A percentile compares a stretch with the other conserved stretches of the same genome.
phyloP scores from a whole-genome alignment of 30 jellyfish, hydroid and myxozoan species.

The Cassiopea xamachana region DNA sequence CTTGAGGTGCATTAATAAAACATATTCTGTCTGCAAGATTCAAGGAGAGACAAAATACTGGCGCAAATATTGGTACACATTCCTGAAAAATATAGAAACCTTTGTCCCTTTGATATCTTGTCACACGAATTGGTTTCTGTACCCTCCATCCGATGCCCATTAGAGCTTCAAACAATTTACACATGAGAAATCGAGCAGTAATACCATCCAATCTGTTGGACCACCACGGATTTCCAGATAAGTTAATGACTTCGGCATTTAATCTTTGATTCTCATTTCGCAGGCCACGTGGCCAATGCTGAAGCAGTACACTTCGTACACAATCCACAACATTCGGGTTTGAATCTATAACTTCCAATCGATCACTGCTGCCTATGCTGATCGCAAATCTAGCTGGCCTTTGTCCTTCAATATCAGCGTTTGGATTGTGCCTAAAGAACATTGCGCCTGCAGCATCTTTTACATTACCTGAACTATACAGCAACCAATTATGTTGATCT shows the following conservation, averaged over 20 bases:
- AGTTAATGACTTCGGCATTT: constrained; percentile 65
- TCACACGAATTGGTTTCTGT: constrained; percentile 52
- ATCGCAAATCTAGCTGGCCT: constrained; percentile 48
- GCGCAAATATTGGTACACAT: constrained; percentile 48
- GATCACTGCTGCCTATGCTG: constrained; percentile 52
- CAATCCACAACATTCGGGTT: constrained; percentile 38
- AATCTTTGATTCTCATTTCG: constrained; percentile 55
- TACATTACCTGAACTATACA: constrained; percentile 39
- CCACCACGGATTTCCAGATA: constrained; percentile 88
- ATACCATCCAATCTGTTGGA: constrained; percentile 66
- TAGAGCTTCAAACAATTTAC: constrained; percentile 57
- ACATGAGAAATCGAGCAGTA: constrained; percentile 43
- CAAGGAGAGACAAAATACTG: constrained; percentile 63
- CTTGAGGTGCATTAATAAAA: constrained; percentile 74
- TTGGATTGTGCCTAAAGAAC: constrained; percentile 34
- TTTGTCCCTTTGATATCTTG: constrained; percentile 66
- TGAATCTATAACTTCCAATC: constrained; percentile 62
- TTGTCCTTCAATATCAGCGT: constrained; percentile 38
- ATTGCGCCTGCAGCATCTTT: constrained; percentile 45
- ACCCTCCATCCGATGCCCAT: constrained; percentile 67
- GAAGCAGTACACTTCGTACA: constrained; percentile 19
- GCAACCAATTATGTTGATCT: constrained; percentile 41
- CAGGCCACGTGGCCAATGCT: constrained; percentile 74
- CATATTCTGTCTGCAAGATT: constrained; percentile 65
- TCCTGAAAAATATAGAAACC: constrained; percentile 54